phyloP scores from a whole-genome alignment of 2,113 vertebrate genomes.

The Heterotis niloticus region DNA sequence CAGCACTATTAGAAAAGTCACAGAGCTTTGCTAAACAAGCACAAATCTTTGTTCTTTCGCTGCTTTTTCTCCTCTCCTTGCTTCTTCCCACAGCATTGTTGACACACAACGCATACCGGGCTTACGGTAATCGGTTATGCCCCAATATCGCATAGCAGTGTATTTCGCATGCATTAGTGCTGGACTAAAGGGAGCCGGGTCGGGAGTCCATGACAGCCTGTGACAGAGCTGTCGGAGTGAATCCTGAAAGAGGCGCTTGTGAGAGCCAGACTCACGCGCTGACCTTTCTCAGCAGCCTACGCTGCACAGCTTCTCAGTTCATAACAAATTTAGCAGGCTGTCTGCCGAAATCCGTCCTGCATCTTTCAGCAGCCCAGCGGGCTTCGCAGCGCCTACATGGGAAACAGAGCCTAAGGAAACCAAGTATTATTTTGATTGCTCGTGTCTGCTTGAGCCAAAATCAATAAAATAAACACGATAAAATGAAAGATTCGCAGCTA shows the following conservation, averaged over 20 bases:
- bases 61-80: too few species aligned
- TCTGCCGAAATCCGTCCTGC: neutral
- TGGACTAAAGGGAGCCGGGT: too few species aligned
- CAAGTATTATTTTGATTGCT: neutral
- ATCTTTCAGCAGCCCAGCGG: neutral
- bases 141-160: too few species aligned
- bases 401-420: neutral
- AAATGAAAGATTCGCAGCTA: neutral
- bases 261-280: neutral
- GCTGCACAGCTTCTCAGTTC: constrained; percentile 1
- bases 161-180: too few species aligned
- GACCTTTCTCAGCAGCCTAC: constrained; percentile 18
- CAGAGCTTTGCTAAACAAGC: too few species aligned
- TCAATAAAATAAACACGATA: neutral
- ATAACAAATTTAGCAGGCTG: neutral
- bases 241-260: neutral
- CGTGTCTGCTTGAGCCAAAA: neutral
- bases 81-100: too few species aligned
- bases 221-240: neutral
- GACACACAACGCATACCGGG: too few species aligned
- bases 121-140: too few species aligned
- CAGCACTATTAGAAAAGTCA: too few species aligned
- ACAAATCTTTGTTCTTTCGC: too few species aligned
- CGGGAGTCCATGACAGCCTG: neutral
- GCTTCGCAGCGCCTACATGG: neutral